Base-by-base conservation (phyloP, 2,797 vertebrate species). In the Lophotriccus pileatus region DNA sequence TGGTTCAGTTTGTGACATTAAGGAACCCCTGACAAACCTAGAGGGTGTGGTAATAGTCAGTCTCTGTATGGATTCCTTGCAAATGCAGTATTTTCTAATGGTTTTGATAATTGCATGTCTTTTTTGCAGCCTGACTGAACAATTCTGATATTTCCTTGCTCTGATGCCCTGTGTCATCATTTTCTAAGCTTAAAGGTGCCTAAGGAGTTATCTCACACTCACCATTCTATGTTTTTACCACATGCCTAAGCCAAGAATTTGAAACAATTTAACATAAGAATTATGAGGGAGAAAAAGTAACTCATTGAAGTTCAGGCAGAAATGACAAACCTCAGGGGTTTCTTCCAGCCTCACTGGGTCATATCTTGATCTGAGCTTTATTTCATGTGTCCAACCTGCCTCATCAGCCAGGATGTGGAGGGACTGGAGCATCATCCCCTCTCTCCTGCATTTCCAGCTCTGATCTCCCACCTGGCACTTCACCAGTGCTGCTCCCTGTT, bases 91-190 rank as follows among this genome's bases (percentile, higher is more conserved):
- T 77, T 73, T 73, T 37, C 41, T 96, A 80, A 90, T 92, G 72
- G 76, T 94, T 95, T 90, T 74, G n/a, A 32, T 94, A 94, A 96
- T 89, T 69, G 53, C 53, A 34, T 70, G 27, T 63, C 39, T 85
- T 62, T 95, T 97, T 80, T 79, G 62, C 50, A 90, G 90, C 49
- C 85, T 74, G 62, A 94, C 32, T 62, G 72, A 77, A 80, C 37
- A 94, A 47, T 96, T 94, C 53, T 84, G 36, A 5, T 92, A 18
- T 75, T 84, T 78, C 77, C 81, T 93, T 72, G 64, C 12, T 83
- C 53, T 86, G 63, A 41, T 84, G 67, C 20, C 63, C 92, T 89
- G 28, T 16, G 28, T 85, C 81, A 55, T 66, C 87, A 36, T 64
- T 95, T 93, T 91, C 52, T 79, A 72, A 23, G 25, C 17, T 28